Conservation (phyloP, 2,113 vertebrate species). For the Oreochromis niloticus region DNA sequence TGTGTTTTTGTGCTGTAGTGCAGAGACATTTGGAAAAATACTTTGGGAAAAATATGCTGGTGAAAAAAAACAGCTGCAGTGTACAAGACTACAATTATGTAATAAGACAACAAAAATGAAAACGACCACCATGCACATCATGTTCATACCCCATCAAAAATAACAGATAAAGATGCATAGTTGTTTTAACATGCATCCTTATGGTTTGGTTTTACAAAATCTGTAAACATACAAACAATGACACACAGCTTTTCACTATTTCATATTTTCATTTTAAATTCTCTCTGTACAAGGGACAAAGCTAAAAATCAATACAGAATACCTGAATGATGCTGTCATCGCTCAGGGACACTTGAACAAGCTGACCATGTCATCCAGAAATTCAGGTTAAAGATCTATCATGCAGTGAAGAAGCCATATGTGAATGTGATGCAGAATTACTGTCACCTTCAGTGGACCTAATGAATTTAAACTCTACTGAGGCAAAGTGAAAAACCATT, state of each 20-base stretch:
- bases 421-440: background rate
- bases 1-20: background rate
- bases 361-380: background rate
- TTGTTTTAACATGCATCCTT: background rate
- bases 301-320: background rate
- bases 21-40: background rate
- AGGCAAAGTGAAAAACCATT: fast-evolving
- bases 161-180: background rate
- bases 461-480: background rate
- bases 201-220: background rate
- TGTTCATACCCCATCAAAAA: background rate
- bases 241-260: background rate
- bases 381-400: background rate
- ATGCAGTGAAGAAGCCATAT: background rate
- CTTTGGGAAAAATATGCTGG: background rate
- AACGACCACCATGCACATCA: background rate
- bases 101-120: background rate
- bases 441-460: background rate
- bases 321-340: background rate
- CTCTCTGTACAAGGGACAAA: background rate
- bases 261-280: background rate
- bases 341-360: background rate
- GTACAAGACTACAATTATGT: background rate
- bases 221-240: background rate
- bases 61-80: background rate